Conservation (phyloP, 2,113 vertebrate species). For the Protomyctophum bolini region DNA sequence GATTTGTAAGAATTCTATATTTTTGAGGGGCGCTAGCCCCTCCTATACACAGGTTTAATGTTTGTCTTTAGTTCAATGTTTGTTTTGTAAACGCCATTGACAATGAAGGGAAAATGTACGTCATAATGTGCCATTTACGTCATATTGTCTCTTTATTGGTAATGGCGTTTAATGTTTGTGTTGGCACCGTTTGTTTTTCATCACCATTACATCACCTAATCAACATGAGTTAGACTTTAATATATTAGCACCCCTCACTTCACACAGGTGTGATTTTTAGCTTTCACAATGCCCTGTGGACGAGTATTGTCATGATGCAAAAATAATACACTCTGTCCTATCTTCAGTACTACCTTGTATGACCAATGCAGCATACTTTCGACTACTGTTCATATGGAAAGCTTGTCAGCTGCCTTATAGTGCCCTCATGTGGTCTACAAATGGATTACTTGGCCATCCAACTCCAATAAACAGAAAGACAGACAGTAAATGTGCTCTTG, state of each 20-base stretch:
- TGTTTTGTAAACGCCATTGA: too few species aligned
- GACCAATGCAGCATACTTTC: neutral
- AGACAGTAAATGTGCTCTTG: constrained; percentile 6
- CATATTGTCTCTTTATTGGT: too few species aligned
- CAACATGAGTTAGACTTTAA: too few species aligned
- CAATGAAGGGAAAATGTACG: too few species aligned
- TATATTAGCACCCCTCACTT: too few species aligned
- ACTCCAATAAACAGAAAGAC: neutral
- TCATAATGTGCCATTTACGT: too few species aligned
- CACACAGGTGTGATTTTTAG: neutral
- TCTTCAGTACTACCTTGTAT: neutral
- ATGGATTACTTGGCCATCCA: neutral
- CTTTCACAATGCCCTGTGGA: neutral
- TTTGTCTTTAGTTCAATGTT: too few species aligned
- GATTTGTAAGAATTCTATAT: neutral
- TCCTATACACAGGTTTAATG: too few species aligned
- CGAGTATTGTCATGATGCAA: neutral
- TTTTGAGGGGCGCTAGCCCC: neutral
- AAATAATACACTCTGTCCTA: neutral
- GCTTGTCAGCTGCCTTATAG: constrained; percentile 19
- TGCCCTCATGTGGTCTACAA: constrained; percentile 52
- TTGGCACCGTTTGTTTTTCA: too few species aligned
- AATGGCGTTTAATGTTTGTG: too few species aligned
- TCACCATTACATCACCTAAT: too few species aligned
- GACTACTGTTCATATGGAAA: neutral